Evolutionary conservation across 2,113 vertebrate genomes (phyloP).

Genomic region (Daboia siamensis): DNA sequence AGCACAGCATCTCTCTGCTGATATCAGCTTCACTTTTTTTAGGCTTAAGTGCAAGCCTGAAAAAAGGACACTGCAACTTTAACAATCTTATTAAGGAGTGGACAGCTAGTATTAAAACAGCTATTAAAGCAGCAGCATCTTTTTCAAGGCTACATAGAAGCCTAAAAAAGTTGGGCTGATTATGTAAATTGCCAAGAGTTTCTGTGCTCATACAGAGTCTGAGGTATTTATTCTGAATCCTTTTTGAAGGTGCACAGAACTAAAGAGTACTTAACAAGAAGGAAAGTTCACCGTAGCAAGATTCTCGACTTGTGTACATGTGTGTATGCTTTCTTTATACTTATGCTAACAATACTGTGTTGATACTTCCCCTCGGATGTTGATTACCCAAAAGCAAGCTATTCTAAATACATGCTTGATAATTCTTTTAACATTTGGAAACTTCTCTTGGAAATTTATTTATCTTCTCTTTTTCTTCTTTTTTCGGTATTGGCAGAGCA

Average conservation of each 20-base stretch:
- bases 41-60: background rate
- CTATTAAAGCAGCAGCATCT: background rate
- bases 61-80: background rate
- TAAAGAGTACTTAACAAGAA: background rate
- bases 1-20: background rate
- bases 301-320: conserved; percentile 47
- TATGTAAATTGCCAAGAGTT: background rate
- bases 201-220: background rate
- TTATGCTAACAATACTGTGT: conserved; percentile 41
- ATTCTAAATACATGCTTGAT: conserved; percentile 68
- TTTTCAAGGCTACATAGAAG: background rate
- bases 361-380: conserved; percentile 38
- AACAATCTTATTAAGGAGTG: background rate
- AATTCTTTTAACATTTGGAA: conserved; percentile 56
- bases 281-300: background rate
- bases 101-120: background rate
- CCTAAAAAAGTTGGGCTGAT: background rate
- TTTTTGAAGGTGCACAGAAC: background rate
- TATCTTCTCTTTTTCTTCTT: conserved; percentile 74
- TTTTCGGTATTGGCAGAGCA: conserved; percentile 95
- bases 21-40: background rate
- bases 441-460: conserved; percentile 74
- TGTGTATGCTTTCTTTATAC: conserved; percentile 26
- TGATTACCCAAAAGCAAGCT: conserved; percentile 58
- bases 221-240: background rate